Evolutionary conservation across 1,140 invertebrate species (phyloP).

Genomic region (Drosophila kepulauana): DNA sequence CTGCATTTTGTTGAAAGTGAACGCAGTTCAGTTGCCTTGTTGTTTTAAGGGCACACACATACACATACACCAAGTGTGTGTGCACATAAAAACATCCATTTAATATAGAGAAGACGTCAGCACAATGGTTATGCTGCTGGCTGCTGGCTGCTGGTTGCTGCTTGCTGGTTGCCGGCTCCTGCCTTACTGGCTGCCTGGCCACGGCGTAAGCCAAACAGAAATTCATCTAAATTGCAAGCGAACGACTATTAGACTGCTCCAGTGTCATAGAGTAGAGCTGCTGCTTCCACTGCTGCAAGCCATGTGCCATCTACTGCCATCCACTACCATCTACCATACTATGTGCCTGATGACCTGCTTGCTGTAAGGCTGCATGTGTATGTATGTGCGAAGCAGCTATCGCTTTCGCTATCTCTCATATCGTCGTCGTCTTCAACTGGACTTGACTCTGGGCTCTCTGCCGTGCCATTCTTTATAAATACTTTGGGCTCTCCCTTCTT

Average conservation of each 20-base stretch:
- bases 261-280: not conserved
- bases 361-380: slow-evolving; percentile 20
- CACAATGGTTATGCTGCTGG: slow-evolving; percentile 28
- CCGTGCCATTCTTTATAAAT: slow-evolving; percentile 48
- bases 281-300: slow-evolving; percentile 18
- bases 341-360: slow-evolving; percentile 45
- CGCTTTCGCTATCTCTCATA: slow-evolving; percentile 43
- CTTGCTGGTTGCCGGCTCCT: not conserved
- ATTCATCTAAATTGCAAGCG: slow-evolving; percentile 56
- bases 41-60: slow-evolving; percentile 36
- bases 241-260: slow-evolving; percentile 42
- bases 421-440: slow-evolving; percentile 2
- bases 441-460: slow-evolving; percentile 11
- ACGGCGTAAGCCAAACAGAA: slow-evolving; percentile 43
- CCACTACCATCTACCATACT: slow-evolving; percentile 1
- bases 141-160: too few relatives aligned
- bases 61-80: slow-evolving; percentile 9
- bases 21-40: slow-evolving; percentile 28
- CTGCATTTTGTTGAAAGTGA: slow-evolving; percentile 49
- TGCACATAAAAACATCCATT: slow-evolving; percentile 35
- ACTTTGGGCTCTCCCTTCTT: slow-evolving; percentile 19
- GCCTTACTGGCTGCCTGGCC: slow-evolving; percentile 3
- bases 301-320: slow-evolving; percentile 8
- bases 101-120: slow-evolving; percentile 51
- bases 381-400: slow-evolving; percentile 18